Evolutionary conservation across 1,140 invertebrate genomes (phyloP), one percentile per base, ranked within the genome.

Genomic region (Hycleus cichorii): DNA sequence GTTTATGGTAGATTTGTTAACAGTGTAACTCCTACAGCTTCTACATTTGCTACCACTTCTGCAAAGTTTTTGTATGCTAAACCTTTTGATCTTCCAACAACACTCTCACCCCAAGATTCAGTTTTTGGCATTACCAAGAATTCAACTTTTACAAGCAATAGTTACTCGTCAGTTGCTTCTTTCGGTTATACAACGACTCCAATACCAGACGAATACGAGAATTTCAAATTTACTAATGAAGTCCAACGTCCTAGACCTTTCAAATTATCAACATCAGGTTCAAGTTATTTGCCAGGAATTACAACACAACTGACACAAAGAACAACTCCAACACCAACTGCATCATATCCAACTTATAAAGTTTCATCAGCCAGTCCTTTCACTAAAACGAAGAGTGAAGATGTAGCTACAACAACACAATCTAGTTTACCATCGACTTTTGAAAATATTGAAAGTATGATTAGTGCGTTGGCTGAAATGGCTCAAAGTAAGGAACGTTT

Each of bases 341-440:
- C 18, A 18, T 18, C 45, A 26, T 60, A 56, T 51, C 62, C 58
- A 3, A 42, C 47, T 9, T 67, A 65, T 58, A 63, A 62, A 59
- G 64, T 69, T 47, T 72, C 71, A 0, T 71, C 67, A 39, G 69
- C 71, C 1, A 68, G 69, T 63, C 71, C 71, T 1, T 72, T 72
- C 53, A 25, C 44, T 1, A 12, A 49, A n/a, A 66, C 58, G 38
- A 40, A 42, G 10, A 49, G 60, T 4, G 59, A 55, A 8, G 50
- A 55, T n/a, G 42, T 47, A 10, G 8, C 46, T 12, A 32, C 48
- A 7, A 51, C 57, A 56, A 32, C 26, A 39, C 48, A 39, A 47
- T n/a, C 40, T 1, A 42, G 5, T 42, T 40, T 39, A 43, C 48
- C 44, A 53, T 52, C 54, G 24, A 60, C 63, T 10, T 61, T 64